Conservation (phyloP, 1,140 invertebrate species). For the honey bee (Apis mellifera) region Amel_HAv3.1 CM009931.2:11847001-11847500, state of each 20-base stretch:
- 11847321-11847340: background rate
- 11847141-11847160: constrained; percentile 90
- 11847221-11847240: background rate
- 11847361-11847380: constrained; percentile 87
- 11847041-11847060: constrained; percentile 93
- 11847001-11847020: constrained; percentile 86
- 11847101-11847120: constrained; percentile 87
- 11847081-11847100: constrained; percentile 95
- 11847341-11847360: constrained; percentile 24
- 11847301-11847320: background rate
- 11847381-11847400: constrained; percentile 90
- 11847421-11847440: constrained; percentile 92
- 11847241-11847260: constrained; percentile 20
- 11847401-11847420: constrained; percentile 88
- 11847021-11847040: constrained; percentile 88
- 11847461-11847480: constrained; percentile 89
- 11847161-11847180: constrained; percentile 92
- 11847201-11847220: constrained; percentile 85
- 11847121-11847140: constrained; percentile 86
- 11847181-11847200: constrained; percentile 92
- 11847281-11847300: too few species aligned
- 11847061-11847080: constrained; percentile 91
- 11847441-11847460: constrained; percentile 90
- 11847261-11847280: too few species aligned
- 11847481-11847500: constrained; percentile 85